Percentiles rank a stretch among this genome's conserved stretches.
Conservation (phyloP, 2,113 vertebrate species). For the Eulemur rufifrons region DNA sequence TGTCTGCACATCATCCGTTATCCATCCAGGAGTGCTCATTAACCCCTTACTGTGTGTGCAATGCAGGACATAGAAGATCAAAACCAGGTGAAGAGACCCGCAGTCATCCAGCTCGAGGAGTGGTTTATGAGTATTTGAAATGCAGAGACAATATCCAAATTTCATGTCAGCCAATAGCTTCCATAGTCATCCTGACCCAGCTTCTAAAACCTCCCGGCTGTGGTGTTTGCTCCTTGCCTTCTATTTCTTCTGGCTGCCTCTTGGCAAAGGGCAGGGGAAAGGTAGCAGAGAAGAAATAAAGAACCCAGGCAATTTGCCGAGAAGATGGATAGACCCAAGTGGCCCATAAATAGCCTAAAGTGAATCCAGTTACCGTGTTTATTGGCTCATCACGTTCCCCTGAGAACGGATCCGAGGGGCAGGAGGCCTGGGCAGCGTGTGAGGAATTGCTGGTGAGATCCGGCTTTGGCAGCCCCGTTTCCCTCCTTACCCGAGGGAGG, state of each 20-base stretch:
- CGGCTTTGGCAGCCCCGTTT: background rate
- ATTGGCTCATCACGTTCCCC: background rate
- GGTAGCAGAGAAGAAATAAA: background rate
- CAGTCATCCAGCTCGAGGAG: background rate
- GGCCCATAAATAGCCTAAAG: background rate
- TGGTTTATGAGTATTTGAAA: background rate
- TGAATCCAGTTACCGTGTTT: background rate
- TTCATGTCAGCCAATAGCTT: background rate
- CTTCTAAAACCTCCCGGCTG: background rate
- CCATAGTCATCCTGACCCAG: background rate
- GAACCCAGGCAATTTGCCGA: background rate
- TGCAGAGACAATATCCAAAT: background rate
- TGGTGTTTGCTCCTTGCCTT: background rate
- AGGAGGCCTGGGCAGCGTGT: accelerated
- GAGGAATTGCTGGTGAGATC: background rate
- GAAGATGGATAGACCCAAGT: background rate
- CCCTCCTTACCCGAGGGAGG: background rate
- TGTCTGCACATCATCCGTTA: background rate
- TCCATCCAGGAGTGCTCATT: background rate
- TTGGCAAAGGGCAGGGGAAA: background rate
- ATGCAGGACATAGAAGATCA: background rate
- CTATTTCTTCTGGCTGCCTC: background rate
- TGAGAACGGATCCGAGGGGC: background rate
- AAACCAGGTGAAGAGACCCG: background rate
- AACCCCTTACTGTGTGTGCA: background rate